phyloP scores from a whole-genome alignment of 2,888 invertebrate species.

The Clusia tigrina region DNA sequence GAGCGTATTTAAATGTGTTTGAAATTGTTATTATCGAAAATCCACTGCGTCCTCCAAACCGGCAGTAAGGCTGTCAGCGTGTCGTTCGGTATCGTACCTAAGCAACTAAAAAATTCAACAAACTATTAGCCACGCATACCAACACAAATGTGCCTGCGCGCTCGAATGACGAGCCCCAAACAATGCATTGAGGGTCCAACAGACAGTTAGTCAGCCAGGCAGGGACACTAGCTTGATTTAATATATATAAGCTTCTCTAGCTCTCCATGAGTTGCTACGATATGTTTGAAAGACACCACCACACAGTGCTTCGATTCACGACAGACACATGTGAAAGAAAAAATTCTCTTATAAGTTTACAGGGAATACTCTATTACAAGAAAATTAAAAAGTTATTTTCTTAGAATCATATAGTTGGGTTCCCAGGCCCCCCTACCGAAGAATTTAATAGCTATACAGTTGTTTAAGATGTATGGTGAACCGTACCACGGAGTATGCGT shows the following conservation, averaged over 20 bases:
- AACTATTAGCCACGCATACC: conserved; percentile 16
- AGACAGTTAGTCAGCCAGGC: background rate
- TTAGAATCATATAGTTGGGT: too few relatives aligned
- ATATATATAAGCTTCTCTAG: conserved; percentile 18
- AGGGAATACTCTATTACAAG: too few relatives aligned
- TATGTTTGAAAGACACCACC: too few relatives aligned
- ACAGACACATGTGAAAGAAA: too few relatives aligned
- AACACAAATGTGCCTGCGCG: conserved; percentile 1
- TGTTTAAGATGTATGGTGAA: too few relatives aligned
- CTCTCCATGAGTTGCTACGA: too few relatives aligned
- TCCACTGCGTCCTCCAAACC: conserved; percentile 19
- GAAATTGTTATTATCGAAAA: conserved; percentile 52
- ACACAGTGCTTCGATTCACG: background rate
- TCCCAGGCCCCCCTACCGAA: too few relatives aligned
- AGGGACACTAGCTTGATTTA: conserved; percentile 18
- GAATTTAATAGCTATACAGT: too few relatives aligned
- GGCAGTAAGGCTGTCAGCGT: background rate
- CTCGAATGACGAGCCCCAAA: background rate
- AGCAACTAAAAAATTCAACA: background rate
- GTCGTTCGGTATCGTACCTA: background rate
- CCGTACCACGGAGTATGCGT: too few relatives aligned
- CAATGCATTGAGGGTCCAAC: background rate
- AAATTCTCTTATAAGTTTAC: too few relatives aligned
- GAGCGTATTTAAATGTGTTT: conserved; percentile 50
- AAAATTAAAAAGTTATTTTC: too few relatives aligned